These are phyloP conservation scores for Hirundo rustica DNA, from an alignment of 2,797 vertebrate species.

Conservation along the genomic window DNA sequence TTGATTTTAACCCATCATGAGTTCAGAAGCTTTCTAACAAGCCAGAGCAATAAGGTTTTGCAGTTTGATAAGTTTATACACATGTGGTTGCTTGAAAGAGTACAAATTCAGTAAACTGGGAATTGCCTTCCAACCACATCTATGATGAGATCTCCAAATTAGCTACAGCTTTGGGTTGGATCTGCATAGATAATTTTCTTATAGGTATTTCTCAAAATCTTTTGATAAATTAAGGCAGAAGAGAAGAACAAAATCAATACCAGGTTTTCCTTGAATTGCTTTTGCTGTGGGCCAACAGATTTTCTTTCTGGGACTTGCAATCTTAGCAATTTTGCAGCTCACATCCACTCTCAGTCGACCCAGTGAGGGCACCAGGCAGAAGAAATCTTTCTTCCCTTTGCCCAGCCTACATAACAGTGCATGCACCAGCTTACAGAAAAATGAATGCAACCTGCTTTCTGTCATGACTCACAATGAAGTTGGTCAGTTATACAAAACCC, in stretches of 20 bases:
- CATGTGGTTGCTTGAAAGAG: not conserved
- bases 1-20: not conserved
- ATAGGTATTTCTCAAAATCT: not conserved
- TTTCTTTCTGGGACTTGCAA: not conserved
- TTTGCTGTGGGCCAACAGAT: not conserved
- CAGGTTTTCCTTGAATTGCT: not conserved
- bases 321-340: not conserved
- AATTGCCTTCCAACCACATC: not conserved
- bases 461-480: not conserved
- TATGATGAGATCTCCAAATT: not conserved
- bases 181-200: not conserved
- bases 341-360: not conserved
- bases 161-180: not conserved
- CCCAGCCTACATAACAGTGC: accelerated
- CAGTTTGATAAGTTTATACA: not conserved
- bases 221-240: not conserved
- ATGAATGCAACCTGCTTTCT: not conserved
- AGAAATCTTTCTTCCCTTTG: not conserved
- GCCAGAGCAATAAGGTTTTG: not conserved
- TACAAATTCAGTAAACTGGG: not conserved
- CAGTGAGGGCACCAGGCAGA: not conserved
- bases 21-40: not conserved
- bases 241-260: not conserved
- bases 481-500: not conserved
- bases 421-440: not conserved